Base-by-base conservation (phyloP, 1,140 invertebrate species). In the Macrosteles quadrilineatus region DNA sequence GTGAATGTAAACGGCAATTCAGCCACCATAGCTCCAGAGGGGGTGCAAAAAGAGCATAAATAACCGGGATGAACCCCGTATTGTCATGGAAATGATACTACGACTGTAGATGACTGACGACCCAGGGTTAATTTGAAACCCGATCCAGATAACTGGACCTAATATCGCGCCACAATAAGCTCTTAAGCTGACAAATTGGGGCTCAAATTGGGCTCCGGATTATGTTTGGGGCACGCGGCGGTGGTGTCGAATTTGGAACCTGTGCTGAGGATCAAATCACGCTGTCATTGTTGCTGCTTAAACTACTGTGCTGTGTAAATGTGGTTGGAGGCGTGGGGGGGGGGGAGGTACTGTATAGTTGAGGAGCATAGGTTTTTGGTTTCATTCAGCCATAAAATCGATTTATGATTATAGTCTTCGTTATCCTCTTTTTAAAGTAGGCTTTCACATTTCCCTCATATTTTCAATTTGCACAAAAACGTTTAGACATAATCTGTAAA, bases 131-230 rank as follows among this genome's bases (percentile, higher is more conserved):
- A 66, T 66, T 66, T 66, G 63, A 45, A 66, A 66, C 63, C 43
- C 23, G 63, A 66, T 32, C 63, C 63, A 66, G 63, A 66, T 66
- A 66, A 66, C 63, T 66, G 32, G 63, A 66, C 32, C 40, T 66
- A 66, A 66, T 66, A 66, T 66, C 63, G 19, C 59, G 31, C 63
- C 40, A 25, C 19, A 43, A 66, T 43, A 43, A 40, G 63, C 36
- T 36, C 32, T 43, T 43, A 66, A 43, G 32, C 63, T 43, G 23
- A 43, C 36, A 66, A 66, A 66, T 66, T 66, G 63, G 32, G 32
- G 40, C 63, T 43, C 63, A 66, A 66, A 66, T 66, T 66, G 63
- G 63, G 63, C 36, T 17, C 23, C 32, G 63, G 63, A 66, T 66
- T 66, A 66, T 66, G 63, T 43, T 40, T 66, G 45, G 32, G 27